Conservation (phyloP, 1,140 invertebrate species). For the Triops longicaudatus region DNA sequence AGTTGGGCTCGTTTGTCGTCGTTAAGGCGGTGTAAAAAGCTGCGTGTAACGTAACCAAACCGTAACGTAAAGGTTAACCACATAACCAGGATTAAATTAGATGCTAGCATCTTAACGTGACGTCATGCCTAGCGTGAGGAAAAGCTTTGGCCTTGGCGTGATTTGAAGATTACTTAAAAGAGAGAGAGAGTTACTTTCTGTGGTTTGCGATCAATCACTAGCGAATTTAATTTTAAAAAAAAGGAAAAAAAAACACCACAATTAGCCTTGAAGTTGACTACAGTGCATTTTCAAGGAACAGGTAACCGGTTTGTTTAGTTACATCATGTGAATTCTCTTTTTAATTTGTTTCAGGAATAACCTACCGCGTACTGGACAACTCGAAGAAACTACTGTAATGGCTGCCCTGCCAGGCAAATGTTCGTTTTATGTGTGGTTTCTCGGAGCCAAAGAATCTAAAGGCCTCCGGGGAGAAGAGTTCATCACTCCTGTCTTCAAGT, state of each 20-base stretch:
- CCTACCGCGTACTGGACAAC: neutral
- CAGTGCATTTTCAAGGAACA: too few species aligned
- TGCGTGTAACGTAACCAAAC: neutral
- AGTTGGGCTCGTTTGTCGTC: neutral
- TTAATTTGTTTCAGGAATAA: neutral
- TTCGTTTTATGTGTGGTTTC: constrained; percentile 96
- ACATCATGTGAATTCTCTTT: neutral
- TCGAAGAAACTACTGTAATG: neutral
- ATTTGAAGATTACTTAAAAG: neutral
- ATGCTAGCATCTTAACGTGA: neutral
- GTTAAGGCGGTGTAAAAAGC: neutral
- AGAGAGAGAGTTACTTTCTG: neutral
- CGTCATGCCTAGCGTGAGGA: neutral
- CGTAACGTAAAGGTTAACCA: neutral
- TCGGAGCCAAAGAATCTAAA: constrained; percentile 88
- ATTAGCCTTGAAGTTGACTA: too few species aligned
- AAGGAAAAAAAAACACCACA: too few species aligned
- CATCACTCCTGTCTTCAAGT: constrained; percentile 69
- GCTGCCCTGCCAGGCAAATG: constrained; percentile 74
- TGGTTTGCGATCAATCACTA: neutral
- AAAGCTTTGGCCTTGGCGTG: constrained; percentile 7
- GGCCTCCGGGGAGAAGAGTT: constrained; percentile 73
- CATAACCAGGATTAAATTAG: constrained; percentile 3
- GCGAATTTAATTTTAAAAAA: too few species aligned
- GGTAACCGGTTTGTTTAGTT: too few species aligned